A percentile compares a stretch with the other conserved stretches of the same genome.
These are phyloP conservation scores for Acrobasis consociella DNA, from an alignment of 2,888 invertebrate species.

Conservation along the genomic window DNA sequence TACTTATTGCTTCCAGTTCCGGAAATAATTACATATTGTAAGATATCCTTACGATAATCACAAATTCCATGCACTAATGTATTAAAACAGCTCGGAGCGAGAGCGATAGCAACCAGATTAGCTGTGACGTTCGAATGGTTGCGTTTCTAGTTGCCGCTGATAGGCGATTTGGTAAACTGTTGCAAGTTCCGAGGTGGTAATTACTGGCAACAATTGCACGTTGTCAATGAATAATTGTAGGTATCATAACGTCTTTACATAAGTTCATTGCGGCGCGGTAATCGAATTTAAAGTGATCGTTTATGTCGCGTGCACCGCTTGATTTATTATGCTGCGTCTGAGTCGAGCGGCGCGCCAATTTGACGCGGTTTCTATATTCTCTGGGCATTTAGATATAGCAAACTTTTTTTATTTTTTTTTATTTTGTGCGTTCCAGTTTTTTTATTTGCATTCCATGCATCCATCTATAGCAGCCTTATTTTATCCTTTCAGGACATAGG, in stretches of 20 bases:
- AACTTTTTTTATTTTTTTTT: background rate
- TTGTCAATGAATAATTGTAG: conserved; percentile 66
- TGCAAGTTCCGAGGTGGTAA: conserved; percentile 36
- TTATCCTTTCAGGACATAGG: no score
- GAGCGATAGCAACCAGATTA: conserved; percentile 29
- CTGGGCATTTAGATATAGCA: background rate
- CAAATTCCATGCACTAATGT: background rate
- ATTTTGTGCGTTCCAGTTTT: no score
- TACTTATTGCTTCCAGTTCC: background rate
- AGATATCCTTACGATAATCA: background rate
- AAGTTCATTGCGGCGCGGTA: conserved; percentile 50
- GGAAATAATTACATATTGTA: conserved; percentile 6
- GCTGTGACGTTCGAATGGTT: conserved; percentile 34
- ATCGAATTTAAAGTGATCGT: conserved; percentile 39
- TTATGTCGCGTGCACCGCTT: conserved; percentile 46
- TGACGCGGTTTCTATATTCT: conserved; percentile 1
- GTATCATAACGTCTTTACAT: conserved; percentile 63
- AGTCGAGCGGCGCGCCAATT: conserved; percentile 20
- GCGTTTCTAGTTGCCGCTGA: conserved; percentile 45
- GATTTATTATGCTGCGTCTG: conserved; percentile 44
- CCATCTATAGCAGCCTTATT: no score
- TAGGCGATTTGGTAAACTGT: conserved; percentile 53
- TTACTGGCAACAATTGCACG: conserved; percentile 59
- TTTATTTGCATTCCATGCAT: no score
- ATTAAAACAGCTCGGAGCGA: background rate